Percentiles rank a stretch among this genome's conserved stretches.
Evolutionary conservation across 2,888 invertebrate genomes (phyloP).

Genomic region (Cryptus armator): DNA sequence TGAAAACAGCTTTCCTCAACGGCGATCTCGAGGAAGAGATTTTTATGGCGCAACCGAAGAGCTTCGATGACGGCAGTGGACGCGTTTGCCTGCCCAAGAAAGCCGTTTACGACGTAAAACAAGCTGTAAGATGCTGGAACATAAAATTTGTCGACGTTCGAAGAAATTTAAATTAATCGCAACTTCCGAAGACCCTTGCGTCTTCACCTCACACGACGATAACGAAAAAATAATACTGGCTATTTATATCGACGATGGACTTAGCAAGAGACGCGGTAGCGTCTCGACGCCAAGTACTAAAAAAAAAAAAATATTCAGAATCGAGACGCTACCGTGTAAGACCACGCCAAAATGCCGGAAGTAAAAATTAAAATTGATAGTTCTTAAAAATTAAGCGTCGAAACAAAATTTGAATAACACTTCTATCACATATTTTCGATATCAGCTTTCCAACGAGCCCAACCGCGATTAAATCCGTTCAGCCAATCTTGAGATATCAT

Average conservation of each 20-base stretch:
- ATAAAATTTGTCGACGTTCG: constrained; percentile 69
- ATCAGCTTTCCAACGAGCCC: too few relatives aligned
- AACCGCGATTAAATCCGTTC: too few relatives aligned
- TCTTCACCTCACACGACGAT: constrained; percentile 67
- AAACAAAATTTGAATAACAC: too few relatives aligned
- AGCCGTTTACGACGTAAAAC: constrained; percentile 80
- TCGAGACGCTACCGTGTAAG: too few relatives aligned
- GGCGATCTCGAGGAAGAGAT: constrained; percentile 62
- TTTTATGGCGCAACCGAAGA: constrained; percentile 66
- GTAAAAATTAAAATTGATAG: too few relatives aligned
- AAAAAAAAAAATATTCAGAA: too few relatives aligned
- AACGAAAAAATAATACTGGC: constrained; percentile 43
- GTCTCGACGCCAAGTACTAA: too few relatives aligned
- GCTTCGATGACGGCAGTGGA: constrained; percentile 69
- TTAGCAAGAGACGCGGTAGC: too few relatives aligned
- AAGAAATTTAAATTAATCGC: constrained; percentile 69
- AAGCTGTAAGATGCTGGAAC: constrained; percentile 79
- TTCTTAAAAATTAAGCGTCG: too few relatives aligned
- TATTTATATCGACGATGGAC: constrained; percentile 66
- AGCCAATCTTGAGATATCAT: too few relatives aligned
- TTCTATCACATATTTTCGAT: too few relatives aligned
- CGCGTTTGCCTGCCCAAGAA: constrained; percentile 77
- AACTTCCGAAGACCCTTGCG: constrained; percentile 64
- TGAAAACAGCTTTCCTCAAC: constrained; percentile 58
- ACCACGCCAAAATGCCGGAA: too few relatives aligned